phyloP scores from a whole-genome alignment of 2,888 invertebrate species.

The Marasmarcha lunaedactyla region DNA sequence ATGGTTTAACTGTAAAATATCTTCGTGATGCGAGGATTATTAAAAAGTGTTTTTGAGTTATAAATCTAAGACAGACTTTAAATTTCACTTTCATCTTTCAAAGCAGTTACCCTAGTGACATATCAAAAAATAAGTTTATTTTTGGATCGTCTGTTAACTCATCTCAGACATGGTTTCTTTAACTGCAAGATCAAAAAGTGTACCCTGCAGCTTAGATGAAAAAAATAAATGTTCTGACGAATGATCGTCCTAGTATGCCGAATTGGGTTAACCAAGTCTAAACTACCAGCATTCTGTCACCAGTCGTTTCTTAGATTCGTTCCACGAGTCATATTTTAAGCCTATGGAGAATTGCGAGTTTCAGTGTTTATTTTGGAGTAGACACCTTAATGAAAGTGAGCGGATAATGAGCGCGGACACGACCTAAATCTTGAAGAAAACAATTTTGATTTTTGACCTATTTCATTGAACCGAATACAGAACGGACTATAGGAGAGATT shows the following conservation, averaged over 20 bases:
- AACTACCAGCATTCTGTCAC: conserved; percentile 29
- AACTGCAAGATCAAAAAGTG: too few species aligned
- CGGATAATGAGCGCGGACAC: conserved; percentile 33
- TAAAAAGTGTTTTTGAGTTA: too few species aligned
- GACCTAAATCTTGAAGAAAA: conserved; percentile 29
- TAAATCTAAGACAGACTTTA: too few species aligned
- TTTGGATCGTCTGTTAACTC: too few species aligned
- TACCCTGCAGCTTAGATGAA: too few species aligned
- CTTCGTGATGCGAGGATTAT: too few species aligned
- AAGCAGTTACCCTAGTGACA: too few species aligned
- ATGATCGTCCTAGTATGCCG: conserved; percentile 3
- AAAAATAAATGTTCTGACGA: neutral
- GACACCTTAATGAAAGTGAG: conserved; percentile 39
- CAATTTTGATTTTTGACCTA: neutral
- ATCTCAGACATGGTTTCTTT: too few species aligned
- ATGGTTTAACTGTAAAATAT: too few species aligned
- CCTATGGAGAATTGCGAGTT: conserved; percentile 44
- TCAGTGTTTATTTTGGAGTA: conserved; percentile 51
- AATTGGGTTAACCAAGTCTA: conserved; percentile 11
- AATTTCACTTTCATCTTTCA: too few species aligned
- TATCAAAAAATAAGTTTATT: too few species aligned
- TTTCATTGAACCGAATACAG: neutral
- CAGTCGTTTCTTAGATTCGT: conserved; percentile 37
- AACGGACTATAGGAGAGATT: too few species aligned
- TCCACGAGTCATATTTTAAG: conserved; percentile 58